Base-by-base conservation (phyloP, 2,888 invertebrate genomes). In the Hypomecis punctinalis region DNA sequence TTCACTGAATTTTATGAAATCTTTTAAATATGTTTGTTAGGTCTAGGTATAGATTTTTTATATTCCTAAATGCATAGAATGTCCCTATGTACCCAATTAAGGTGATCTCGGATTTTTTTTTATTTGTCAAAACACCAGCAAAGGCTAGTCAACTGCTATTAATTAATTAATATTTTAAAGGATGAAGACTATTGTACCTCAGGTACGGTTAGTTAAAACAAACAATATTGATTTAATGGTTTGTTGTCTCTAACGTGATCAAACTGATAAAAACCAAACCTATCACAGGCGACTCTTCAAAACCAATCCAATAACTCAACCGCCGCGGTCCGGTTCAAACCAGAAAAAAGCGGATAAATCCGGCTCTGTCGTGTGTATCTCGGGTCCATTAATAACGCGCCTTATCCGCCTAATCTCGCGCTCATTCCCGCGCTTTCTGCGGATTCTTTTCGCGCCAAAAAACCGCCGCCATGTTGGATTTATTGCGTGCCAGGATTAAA, bases 351-450 rank as follows among this genome's bases (percentile, higher is more conserved):
- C 46, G 48, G 42, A 46, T 57, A 56, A 61, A 61, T 61, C 86
- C 90, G 83, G 81, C 88, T 89, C 84, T 81, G 62, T 56, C 65
- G 63, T 70, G 87, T 90, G 86, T 90, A 90, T 87, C 89, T 84
- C 84, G 72, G 88, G 85, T 91, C 91, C 91, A 93, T 93, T 93
- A 93, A 93, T 93, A 93, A 91, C 85, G 70, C 63, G 81, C 88
- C 86, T 91, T 91, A 91, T 90, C 91, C 74, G 60, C 83, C 90
- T 92, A 91, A 92, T 92, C 91, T 90, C 83, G 80, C 86, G 83
- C 89, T 91, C 91, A 90, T 91, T 91, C 89, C 90, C 65, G 65
- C 86, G 87, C 88, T 90, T 91, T 92, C 91, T 91, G 87, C 92
- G 88, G 84, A 90, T 90, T 90, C 88, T 91, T 91, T 91, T 86